These are phyloP conservation scores for Grantiella picta DNA, from an alignment of 2,113 vertebrate species.

Conservation along the genomic window DNA sequence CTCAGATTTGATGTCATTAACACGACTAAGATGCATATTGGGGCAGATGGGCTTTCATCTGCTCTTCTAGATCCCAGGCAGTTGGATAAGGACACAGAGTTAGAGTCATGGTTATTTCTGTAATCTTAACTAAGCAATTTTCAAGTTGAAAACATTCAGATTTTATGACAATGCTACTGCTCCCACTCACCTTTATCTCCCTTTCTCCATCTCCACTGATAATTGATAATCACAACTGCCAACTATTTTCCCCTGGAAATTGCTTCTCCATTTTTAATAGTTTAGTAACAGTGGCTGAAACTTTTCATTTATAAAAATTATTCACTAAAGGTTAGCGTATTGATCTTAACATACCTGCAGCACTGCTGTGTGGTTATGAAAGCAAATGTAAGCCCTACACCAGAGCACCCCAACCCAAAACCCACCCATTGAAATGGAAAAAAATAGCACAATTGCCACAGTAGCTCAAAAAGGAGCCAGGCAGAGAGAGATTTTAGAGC, in stretches of 20 bases:
- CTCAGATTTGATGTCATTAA: not conserved
- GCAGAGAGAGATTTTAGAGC: not conserved
- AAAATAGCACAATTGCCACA: not conserved
- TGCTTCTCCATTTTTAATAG: not conserved
- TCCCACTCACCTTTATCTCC: not conserved
- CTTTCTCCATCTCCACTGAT: not conserved
- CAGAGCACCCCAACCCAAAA: not conserved
- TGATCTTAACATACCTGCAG: not conserved
- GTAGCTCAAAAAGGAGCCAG: not conserved
- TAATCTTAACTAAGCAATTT: not conserved
- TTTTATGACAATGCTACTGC: not conserved
- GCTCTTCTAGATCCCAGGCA: not conserved
- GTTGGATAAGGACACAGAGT: not conserved
- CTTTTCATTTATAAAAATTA: not conserved
- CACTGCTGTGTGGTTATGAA: not conserved
- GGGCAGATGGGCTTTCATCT: not conserved
- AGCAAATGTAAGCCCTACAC: not conserved
- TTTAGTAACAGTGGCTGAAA: not conserved
- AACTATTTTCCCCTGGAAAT: not conserved
- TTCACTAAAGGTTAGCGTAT: not conserved
- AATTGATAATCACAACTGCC: not conserved
- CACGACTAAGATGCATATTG: not conserved
- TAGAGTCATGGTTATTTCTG: not conserved
- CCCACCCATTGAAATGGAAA: not conserved
- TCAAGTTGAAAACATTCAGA: not conserved